Base-by-base conservation (phyloP, 2,888 invertebrate species). In the Apotomis turbidana region DNA sequence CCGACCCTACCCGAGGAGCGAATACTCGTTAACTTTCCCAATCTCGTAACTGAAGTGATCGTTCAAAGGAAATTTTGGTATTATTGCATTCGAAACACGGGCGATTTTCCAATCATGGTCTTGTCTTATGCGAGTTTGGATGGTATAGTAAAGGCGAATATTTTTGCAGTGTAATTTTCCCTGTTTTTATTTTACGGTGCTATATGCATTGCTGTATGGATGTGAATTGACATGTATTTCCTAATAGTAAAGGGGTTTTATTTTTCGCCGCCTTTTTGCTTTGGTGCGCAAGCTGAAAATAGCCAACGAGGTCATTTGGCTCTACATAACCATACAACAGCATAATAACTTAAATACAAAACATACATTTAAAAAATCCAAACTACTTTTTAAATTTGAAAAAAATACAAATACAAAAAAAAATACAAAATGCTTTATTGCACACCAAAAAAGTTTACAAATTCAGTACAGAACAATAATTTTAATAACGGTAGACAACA, bases 121-220 rank as follows among this genome's bases (percentile, higher is more conserved):
- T 8, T 49, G 9, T 10, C 9, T 49, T 49, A 49, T 49, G 9
- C 3, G 49, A 9, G 9, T 49, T 6, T 10, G 49, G 10, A 10
- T 9, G 3, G 9, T 49, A 49, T 49, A 49, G 9, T 8, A 3
- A 9, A 49, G 49, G 49, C 9, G 49, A 49, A 75, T 76, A 74
- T 75, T 71, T 76, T 72, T 69, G 70, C 68, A 63, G 52, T 67
- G 74, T 76, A 74, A 76, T 76, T 74, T 70, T 68, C 68, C 68
- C 68, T 71, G 59, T 72, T 76, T 75, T 73, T 75, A 73, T 75
- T 75, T 70, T 73, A 73, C 71, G 64, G 49, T 59, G 15, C 55
- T 62, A 63, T 69, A 62, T 74, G 63, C 67, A 67, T 67, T 68
- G 41, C 46, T 44, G 63, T 13, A 12, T 27, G 51, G 55, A 71